A percentile compares a stretch with the other conserved stretches of the same genome.
phyloP scores from a whole-genome alignment of 1,140 invertebrate genomes.

The Nasonia vitripennis region DNA sequence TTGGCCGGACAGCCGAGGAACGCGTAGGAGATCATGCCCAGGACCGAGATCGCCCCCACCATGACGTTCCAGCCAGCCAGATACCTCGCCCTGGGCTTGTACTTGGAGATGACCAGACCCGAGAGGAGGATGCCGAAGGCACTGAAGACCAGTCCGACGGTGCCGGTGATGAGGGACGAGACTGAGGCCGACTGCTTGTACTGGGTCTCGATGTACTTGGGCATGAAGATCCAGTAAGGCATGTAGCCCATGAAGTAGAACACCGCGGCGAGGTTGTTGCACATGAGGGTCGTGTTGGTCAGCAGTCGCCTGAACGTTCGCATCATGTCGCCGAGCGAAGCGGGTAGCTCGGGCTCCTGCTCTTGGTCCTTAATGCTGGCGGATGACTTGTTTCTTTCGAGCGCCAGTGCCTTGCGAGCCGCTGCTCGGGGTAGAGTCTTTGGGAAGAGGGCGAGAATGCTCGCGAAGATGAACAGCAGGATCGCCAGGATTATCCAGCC shows the following conservation, averaged over 20 bases:
- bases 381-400: conserved; percentile 70
- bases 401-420: conserved; percentile 74
- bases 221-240: conserved; percentile 86
- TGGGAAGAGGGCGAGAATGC: conserved; percentile 81
- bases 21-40: conserved; percentile 81
- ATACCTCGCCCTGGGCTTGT: conserved; percentile 81
- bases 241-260: conserved; percentile 84
- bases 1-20: conserved; percentile 82
- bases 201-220: conserved; percentile 86
- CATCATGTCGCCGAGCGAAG: conserved; percentile 78
- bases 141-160: conserved; percentile 83
- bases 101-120: conserved; percentile 81
- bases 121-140: conserved; percentile 82
- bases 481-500: conserved; percentile 85
- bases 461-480: conserved; percentile 78
- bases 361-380: conserved; percentile 59
- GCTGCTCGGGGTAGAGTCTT: conserved; percentile 79
- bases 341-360: conserved; percentile 66
- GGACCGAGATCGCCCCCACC: conserved; percentile 79
- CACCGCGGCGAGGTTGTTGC: conserved; percentile 81
- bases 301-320: conserved; percentile 79
- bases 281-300: conserved; percentile 81
- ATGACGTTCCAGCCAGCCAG: conserved; percentile 85
- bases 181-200: conserved; percentile 83
- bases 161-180: conserved; percentile 82